Evolutionary conservation across 2,888 invertebrate genomes (phyloP).

Genomic region (Timema cristinae): DNA sequence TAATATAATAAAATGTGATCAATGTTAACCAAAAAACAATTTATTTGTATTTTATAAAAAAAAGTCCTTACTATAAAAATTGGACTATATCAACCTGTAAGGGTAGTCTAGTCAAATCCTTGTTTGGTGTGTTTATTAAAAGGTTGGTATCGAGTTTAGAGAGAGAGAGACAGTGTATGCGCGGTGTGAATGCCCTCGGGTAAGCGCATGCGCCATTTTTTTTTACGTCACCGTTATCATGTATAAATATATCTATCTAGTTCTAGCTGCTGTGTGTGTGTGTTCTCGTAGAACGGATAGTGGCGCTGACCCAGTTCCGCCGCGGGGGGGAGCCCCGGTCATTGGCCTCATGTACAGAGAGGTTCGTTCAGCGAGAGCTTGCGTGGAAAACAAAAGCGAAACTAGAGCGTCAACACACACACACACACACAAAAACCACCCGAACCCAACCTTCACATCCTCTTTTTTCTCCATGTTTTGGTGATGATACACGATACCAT

Average conservation of each 20-base stretch:
- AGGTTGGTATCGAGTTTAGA: neutral
- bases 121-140: no score
- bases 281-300: neutral
- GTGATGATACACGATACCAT: no score
- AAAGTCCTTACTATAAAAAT: no score
- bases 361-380: conserved; percentile 33
- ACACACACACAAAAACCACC: no score
- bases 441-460: no score
- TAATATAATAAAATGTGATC: no score
- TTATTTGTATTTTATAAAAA: no score
- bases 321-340: conserved; percentile 19
- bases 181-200: conserved; percentile 28
- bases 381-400: conserved; percentile 32
- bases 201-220: conserved; percentile 25
- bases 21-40: no score
- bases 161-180: conserved; percentile 12
- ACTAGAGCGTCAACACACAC: conserved; percentile 8
- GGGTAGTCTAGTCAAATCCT: no score
- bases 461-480: no score
- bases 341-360: conserved; percentile 15
- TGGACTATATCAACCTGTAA: no score
- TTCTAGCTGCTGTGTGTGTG: neutral
- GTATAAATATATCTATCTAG: conserved; percentile 16
- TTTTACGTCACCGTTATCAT: conserved; percentile 27
- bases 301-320: conserved; percentile 20